Evolutionary conservation across 2,797 vertebrate genomes (phyloP).

Genomic region (Peromyscus aztecus): DNA sequence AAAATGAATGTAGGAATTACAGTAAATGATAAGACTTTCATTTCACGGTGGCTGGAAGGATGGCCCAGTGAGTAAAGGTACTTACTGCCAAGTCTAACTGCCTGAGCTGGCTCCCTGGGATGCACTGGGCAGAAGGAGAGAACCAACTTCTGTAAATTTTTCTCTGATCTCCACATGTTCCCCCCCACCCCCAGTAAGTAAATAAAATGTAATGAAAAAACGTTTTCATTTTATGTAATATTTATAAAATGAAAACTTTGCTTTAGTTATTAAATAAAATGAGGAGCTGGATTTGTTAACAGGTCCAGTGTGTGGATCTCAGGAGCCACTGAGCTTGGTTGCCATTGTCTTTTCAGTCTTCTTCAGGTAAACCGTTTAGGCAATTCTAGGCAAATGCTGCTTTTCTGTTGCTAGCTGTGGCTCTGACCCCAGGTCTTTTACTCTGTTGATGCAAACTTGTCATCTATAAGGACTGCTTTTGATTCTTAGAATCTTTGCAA

Average conservation of each 20-base stretch:
- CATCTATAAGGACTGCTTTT: background rate
- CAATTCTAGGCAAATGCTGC: background rate
- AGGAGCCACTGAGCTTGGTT: background rate
- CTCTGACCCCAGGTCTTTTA: background rate
- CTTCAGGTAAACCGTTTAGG: background rate
- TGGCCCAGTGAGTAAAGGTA: background rate
- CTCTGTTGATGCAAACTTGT: background rate
- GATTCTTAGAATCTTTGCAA: background rate
- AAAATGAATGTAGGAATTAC: background rate
- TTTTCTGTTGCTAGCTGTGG: background rate
- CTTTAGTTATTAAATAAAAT: constrained; percentile 44
- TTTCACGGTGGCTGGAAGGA: background rate
- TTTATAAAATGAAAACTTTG: background rate
- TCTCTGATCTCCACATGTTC: background rate
- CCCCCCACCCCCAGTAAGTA: background rate
- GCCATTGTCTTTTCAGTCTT: background rate
- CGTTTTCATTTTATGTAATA: background rate
- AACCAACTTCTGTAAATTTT: background rate
- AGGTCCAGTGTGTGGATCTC: background rate
- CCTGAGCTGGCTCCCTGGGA: background rate
- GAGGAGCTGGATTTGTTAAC: background rate
- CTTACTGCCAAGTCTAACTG: background rate
- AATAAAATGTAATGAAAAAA: background rate
- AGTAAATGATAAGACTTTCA: constrained; percentile 12
- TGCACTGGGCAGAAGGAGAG: background rate